A percentile compares a stretch with the other conserved stretches of the same genome.
Conservation (phyloP, 2,888 invertebrate genomes). For the Deilephila porcellus region DNA sequence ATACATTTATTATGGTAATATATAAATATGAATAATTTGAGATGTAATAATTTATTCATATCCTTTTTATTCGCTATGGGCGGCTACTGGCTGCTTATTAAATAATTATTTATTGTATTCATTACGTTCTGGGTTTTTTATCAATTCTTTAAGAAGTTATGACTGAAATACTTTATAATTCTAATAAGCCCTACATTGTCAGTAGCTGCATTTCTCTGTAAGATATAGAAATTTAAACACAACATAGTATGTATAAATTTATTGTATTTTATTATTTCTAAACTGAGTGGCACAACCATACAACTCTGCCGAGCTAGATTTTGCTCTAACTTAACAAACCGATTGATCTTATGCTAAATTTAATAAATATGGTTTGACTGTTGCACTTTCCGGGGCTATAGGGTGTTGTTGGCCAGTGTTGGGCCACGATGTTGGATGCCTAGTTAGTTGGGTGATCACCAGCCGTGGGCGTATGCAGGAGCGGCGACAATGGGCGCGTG, state of each 20-base stretch:
- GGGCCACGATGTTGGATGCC: slow-evolving; percentile 35
- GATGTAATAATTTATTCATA: slow-evolving; percentile 1
- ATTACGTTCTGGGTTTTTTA: not conserved
- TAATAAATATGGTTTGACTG: slow-evolving; percentile 74
- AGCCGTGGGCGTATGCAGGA: slow-evolving; percentile 68
- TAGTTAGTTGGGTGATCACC: slow-evolving; percentile 55
- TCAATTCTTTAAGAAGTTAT: too few relatives aligned
- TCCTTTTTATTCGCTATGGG: not conserved
- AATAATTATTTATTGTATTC: not conserved
- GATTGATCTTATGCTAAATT: slow-evolving; percentile 55
- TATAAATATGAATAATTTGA: not conserved
- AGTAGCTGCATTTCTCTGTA: not conserved
- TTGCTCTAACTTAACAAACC: slow-evolving; percentile 55
- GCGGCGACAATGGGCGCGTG: slow-evolving; percentile 66
- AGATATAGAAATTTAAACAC: slow-evolving; percentile 28
- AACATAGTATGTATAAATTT: slow-evolving; percentile 42
- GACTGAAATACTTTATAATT: too few relatives aligned
- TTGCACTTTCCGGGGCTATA: slow-evolving; percentile 60
- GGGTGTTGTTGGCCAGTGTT: slow-evolving; percentile 43
- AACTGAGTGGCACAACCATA: slow-evolving; percentile 61
- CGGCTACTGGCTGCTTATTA: not conserved
- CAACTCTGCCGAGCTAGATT: slow-evolving; percentile 55
- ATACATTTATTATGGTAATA: not conserved
- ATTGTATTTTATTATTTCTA: slow-evolving; percentile 56
- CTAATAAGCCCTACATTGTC: too few relatives aligned